A percentile compares a stretch with the other conserved stretches of the same genome.
Evolutionary conservation across 2,888 invertebrate genomes (phyloP).

Genomic region (Ditylenchus weischeri): DNA sequence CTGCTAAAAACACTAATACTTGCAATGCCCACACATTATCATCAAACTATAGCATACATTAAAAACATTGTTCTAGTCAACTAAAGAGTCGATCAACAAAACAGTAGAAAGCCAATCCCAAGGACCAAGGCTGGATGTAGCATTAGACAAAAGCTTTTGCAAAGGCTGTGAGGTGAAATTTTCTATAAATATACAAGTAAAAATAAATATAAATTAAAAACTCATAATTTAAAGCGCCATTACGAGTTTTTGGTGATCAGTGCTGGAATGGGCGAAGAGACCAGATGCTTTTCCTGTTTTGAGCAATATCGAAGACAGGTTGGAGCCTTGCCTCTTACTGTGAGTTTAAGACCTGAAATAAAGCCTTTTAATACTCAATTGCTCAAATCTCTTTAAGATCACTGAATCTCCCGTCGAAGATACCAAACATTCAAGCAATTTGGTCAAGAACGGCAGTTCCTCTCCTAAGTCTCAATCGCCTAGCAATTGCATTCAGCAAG

Average conservation of each 20-base stretch:
- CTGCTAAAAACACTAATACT: too few relatives aligned
- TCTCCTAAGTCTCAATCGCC: too few relatives aligned
- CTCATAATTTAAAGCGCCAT: constrained; percentile 22
- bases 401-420: too few relatives aligned
- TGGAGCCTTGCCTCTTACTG: constrained; percentile 34
- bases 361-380: too few relatives aligned
- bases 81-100: too few relatives aligned
- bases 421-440: too few relatives aligned
- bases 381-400: too few relatives aligned
- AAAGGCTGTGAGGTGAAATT: constrained; percentile 23
- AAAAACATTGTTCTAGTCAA: too few relatives aligned
- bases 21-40: too few relatives aligned
- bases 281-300: constrained; percentile 47
- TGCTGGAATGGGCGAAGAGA: constrained; percentile 40
- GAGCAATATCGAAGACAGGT: constrained; percentile 32
- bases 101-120: constrained; percentile 28
- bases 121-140: not conserved
- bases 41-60: too few relatives aligned
- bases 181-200: constrained; percentile 16
- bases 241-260: constrained; percentile 43
- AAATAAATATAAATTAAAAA: not conserved
- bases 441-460: too few relatives aligned
- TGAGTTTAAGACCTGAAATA: not conserved
- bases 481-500: too few relatives aligned
- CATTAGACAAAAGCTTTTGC: constrained; percentile 20